Conservation (phyloP, 2,797 vertebrate genomes). For the Coranthus polyacanthus region DNA sequence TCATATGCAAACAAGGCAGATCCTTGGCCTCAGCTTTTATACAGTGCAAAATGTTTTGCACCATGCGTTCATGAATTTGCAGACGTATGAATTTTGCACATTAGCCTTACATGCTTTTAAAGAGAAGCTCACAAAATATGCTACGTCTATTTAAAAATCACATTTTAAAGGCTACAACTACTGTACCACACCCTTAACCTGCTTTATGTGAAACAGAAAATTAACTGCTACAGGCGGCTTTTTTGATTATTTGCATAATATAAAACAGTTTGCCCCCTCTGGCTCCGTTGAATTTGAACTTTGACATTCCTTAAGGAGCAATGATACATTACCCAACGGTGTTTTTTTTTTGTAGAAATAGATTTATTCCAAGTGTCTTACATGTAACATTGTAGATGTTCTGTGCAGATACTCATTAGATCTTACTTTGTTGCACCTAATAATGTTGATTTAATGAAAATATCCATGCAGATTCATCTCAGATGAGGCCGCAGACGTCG, state of each 20-base stretch:
- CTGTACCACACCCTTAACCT: constrained; percentile 19
- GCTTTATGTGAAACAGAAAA: constrained; percentile 8
- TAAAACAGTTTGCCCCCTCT: background rate
- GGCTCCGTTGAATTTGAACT: background rate
- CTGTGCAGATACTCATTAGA: background rate
- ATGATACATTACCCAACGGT: too few relatives aligned
- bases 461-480: background rate
- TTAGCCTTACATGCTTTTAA: constrained; percentile 6
- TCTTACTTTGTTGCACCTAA: background rate
- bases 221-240: background rate
- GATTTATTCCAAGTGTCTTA: too few relatives aligned
- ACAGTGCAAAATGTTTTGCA: constrained; percentile 47
- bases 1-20: constrained; percentile 83
- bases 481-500: background rate
- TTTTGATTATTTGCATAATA: constrained; percentile 1
- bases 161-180: constrained; percentile 4
- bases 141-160: constrained; percentile 19
- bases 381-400: background rate
- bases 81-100: constrained; percentile 5
- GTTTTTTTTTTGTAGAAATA: too few relatives aligned
- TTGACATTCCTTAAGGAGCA: too few relatives aligned
- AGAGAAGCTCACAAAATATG: constrained; percentile 1
- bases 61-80: constrained; percentile 33
- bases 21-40: constrained; percentile 59
- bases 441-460: background rate